Evolutionary conservation across 2,888 invertebrate species (phyloP).

Genomic region (Orthosia gothica): DNA sequence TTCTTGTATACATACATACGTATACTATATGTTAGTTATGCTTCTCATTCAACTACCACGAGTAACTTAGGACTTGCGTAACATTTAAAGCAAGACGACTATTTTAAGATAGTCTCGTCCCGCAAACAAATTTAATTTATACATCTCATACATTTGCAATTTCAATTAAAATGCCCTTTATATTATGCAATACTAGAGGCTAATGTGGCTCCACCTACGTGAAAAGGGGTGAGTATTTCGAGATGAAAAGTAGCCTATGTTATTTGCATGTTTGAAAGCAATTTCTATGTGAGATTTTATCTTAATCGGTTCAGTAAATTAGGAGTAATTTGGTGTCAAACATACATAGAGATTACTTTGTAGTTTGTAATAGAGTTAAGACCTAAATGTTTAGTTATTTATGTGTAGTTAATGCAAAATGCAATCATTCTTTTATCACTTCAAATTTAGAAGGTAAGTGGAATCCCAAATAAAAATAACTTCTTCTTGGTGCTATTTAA

Average conservation of each 20-base stretch:
- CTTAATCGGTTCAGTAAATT: background rate
- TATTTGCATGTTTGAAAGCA: background rate
- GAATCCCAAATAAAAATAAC: too few species aligned
- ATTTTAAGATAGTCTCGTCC: slow-evolving; percentile 20
- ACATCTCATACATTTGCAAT: slow-evolving; percentile 15
- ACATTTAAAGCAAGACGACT: slow-evolving; percentile 24
- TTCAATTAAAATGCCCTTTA: slow-evolving; percentile 13
- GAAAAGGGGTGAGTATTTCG: background rate
- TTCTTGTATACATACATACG: background rate
- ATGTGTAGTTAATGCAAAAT: too few species aligned
- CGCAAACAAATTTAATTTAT: background rate
- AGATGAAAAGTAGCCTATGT: background rate
- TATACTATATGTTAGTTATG: background rate
- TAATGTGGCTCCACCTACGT: background rate
- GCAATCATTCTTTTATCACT: background rate
- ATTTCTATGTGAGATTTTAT: background rate
- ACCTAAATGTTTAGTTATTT: background rate
- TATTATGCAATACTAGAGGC: slow-evolving; percentile 8
- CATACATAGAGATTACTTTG: background rate
- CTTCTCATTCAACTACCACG: slow-evolving; percentile 8
- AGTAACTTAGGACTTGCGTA: slow-evolving; percentile 26
- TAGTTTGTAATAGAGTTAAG: background rate
- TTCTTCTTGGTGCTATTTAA: background rate
- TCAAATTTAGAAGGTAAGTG: background rate
- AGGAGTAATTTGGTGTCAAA: background rate